Evolutionary conservation across 2,888 invertebrate species (phyloP), one percentile per base, ranked within the genome.

Genomic region (Autographa pulchrina): DNA sequence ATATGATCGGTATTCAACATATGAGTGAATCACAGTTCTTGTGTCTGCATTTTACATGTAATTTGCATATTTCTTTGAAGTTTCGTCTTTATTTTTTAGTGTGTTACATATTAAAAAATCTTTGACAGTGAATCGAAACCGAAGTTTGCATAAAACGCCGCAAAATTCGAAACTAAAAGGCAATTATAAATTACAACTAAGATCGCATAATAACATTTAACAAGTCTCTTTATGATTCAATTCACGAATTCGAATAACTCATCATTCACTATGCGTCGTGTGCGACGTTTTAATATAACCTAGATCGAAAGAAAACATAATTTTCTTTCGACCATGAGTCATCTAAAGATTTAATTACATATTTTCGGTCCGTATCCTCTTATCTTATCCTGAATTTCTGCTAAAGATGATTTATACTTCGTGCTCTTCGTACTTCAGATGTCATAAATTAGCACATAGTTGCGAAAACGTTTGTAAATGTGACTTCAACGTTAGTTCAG

Each of bases 391-490:
- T 43, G 43, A 13, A 48, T 48, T 48, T n/a, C 6, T 16, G n/a
- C 14, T 48, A 48, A n/a, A 41, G 5, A 13, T n/a, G 16, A 48
- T 48, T 0, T n/a, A 14, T 48, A 13, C 43, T 13, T 48, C 35
- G 35, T 35, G 35, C 25, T 52, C n/a, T 54, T 35, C 31, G 31
- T 9, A 35, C 16, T n/a, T 14, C 11, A 43, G 25, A 56, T 25
- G 13, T 43, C 11, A 25, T 5, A 0, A 70, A 77, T 77, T 77
- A 65, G 25, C 64, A 18, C 13, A 38, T 35, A 38, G 14, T 65
- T 20, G 74, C 59, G 64, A 74, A 76, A 64, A 64, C 52, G n/a
- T 72, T 25, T n/a, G 20, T 62, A 9, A 68, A 25, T 18, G 25
- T 59, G 16, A 43, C 41, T 62, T 52, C 20, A 38, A 58, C 14